These are phyloP conservation scores for Xiphophorus hellerii DNA, from an alignment of 2,113 vertebrate species.

Conservation along the genomic window DNA sequence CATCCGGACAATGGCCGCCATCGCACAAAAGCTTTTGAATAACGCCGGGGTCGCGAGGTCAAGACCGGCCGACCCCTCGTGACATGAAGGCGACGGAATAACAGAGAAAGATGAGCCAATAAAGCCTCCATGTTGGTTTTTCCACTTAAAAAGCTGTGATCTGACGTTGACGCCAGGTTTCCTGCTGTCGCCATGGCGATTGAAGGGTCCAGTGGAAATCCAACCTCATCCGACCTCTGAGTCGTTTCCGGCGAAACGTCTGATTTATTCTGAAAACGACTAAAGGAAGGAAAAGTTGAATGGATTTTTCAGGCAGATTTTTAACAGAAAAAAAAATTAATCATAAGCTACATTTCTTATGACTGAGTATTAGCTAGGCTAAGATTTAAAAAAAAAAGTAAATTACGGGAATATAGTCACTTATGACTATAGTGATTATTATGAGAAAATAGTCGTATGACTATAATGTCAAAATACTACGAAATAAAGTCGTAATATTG, in stretches of 20 bases:
- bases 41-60: slow-evolving; percentile 65
- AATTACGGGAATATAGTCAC: too few species aligned
- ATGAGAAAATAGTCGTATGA: too few species aligned
- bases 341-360: too few species aligned
- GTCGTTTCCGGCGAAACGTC: neutral
- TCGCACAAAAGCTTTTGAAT: slow-evolving; percentile 21
- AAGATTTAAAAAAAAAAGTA: too few species aligned
- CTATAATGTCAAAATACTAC: too few species aligned
- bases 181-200: slow-evolving; percentile 17
- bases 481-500: too few species aligned
- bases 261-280: neutral
- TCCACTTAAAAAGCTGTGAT: slow-evolving; percentile 19
- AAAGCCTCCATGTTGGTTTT: slow-evolving; percentile 28
- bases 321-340: too few species aligned
- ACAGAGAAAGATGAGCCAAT: slow-evolving; percentile 17
- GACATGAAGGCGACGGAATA: slow-evolving; percentile 37
- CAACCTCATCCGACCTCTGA: neutral
- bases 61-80: slow-evolving; percentile 55
- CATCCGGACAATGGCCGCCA: slow-evolving; percentile 67
- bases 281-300: too few species aligned
- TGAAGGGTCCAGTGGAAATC: neutral
- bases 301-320: too few species aligned
- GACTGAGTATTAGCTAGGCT: too few species aligned
- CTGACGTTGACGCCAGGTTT: slow-evolving; percentile 8
- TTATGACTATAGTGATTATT: too few species aligned